Conservation (phyloP, 2,797 vertebrate species). For the Rhyacichthys aspro region DNA sequence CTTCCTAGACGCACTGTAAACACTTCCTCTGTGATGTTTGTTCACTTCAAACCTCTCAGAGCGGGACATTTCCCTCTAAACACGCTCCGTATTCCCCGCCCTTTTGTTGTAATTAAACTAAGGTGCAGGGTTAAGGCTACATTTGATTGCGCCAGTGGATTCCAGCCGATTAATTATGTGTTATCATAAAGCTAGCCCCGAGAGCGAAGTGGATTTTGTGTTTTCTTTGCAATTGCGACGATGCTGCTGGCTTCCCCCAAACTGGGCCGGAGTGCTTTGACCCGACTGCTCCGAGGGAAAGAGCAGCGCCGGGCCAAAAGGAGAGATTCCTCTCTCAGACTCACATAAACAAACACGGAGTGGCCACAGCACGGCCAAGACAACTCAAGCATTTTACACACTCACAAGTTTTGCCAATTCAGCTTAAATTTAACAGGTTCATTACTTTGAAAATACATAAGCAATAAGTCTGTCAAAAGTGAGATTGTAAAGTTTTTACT, state of each 20-base stretch:
- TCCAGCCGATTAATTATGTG: slow-evolving; percentile 75
- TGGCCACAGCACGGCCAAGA: slow-evolving; percentile 22
- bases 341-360: slow-evolving; percentile 71
- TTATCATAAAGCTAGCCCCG: slow-evolving; percentile 67
- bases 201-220: slow-evolving; percentile 66
- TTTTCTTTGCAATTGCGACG: slow-evolving; percentile 75
- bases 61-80: slow-evolving; percentile 29
- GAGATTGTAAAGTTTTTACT: background rate
- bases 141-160: slow-evolving; percentile 76
- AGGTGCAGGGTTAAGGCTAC: slow-evolving; percentile 67
- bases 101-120: slow-evolving; percentile 56
- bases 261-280: slow-evolving; percentile 68
- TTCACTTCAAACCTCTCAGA: slow-evolving; percentile 48
- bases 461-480: slow-evolving; percentile 4
- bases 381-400: slow-evolving; percentile 9
- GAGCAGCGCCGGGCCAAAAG: slow-evolving; percentile 66
- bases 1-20: slow-evolving; percentile 49
- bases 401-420: slow-evolving; percentile 10
- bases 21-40: slow-evolving; percentile 59
- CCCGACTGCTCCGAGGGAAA: slow-evolving; percentile 62
- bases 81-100: slow-evolving; percentile 41
- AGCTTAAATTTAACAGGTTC: slow-evolving; percentile 1
- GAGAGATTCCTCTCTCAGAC: slow-evolving; percentile 71
- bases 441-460: background rate
- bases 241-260: slow-evolving; percentile 66